Evolutionary conservation across 2,113 vertebrate genomes (phyloP).

Genomic region (Ptilorrhoa leucosticta): DNA sequence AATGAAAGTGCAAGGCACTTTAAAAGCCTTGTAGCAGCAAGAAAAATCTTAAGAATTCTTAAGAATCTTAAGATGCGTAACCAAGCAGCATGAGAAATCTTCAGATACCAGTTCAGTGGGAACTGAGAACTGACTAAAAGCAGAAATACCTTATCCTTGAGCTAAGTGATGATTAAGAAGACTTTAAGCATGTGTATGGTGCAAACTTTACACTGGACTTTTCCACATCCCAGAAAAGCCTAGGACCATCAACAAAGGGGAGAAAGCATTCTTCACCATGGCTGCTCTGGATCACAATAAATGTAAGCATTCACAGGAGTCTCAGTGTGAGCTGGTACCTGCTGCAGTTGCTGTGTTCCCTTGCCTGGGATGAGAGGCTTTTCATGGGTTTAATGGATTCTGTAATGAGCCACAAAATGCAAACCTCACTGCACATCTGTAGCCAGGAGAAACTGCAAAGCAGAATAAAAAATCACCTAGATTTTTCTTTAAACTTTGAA

Average conservation of each 20-base stretch:
- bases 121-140: neutral
- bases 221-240: neutral
- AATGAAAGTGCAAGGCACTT: neutral
- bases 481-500: neutral
- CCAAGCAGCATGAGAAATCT: neutral
- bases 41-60: neutral
- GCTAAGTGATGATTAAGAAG: neutral
- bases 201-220: neutral
- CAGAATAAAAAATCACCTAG: neutral
- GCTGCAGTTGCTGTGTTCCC: neutral
- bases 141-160: neutral
- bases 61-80: neutral
- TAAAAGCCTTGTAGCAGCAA: neutral
- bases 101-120: neutral
- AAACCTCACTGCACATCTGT: neutral
- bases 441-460: neutral
- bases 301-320: rapidly evolving
- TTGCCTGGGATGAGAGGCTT: neutral
- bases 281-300: neutral
- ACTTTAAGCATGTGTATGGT: neutral
- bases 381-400: neutral
- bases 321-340: neutral
- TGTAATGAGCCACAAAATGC: neutral
- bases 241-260: neutral
- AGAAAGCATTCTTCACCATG: neutral